Percentiles rank a stretch among this genome's conserved stretches.
Evolutionary conservation across 2,797 vertebrate genomes (phyloP).

Genomic region (Rhincodon typus): DNA sequence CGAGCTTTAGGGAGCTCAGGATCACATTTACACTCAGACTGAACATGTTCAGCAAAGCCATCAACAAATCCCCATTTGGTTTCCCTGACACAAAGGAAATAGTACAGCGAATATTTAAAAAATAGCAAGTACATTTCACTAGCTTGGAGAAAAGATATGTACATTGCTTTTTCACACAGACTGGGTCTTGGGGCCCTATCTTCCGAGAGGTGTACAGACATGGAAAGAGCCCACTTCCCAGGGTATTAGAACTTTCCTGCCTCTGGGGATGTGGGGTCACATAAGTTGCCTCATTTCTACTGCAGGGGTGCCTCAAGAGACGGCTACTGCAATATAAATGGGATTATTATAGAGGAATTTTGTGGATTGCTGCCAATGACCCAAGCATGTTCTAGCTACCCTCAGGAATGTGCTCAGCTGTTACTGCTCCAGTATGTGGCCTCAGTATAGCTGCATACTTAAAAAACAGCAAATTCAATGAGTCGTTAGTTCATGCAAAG

Average conservation of each 20-base stretch:
- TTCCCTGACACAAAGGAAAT: neutral
- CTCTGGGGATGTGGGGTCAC: neutral
- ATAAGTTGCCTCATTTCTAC: neutral
- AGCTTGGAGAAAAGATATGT: neutral
- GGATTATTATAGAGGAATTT: conserved; percentile 19
- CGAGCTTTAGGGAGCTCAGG: neutral
- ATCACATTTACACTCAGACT: neutral
- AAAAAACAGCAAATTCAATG: neutral
- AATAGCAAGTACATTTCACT: neutral
- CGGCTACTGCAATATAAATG: conserved; percentile 16
- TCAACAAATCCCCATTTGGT: neutral
- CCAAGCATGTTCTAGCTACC: neutral
- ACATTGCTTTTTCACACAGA: neutral
- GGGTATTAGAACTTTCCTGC: neutral
- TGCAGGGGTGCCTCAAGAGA: neutral
- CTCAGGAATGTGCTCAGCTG: conserved; percentile 36
- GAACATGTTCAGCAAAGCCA: neutral
- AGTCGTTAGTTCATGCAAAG: neutral
- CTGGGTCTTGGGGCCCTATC: neutral
- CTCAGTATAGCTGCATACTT: neutral
- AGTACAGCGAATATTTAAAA: neutral
- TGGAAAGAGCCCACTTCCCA: neutral
- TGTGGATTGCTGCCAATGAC: conserved; percentile 2
- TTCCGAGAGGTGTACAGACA: neutral
- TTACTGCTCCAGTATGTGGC: neutral